phyloP scores from a whole-genome alignment of 1,140 invertebrate species.

The Eufriesea mexicana region DNA sequence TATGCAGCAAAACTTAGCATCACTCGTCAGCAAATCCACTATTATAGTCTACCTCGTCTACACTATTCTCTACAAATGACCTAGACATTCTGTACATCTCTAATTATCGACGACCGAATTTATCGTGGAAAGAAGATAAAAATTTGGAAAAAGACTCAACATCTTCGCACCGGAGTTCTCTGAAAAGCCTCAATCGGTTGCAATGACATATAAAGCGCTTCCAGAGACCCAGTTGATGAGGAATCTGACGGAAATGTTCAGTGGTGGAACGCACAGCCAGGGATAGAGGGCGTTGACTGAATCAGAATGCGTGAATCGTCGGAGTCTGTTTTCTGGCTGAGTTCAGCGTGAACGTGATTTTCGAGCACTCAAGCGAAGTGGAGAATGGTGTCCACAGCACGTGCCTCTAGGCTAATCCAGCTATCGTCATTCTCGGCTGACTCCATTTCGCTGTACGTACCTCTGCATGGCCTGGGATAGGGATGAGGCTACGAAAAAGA shows the following conservation, averaged over 20 bases:
- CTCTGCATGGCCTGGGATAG: slow-evolving; percentile 14
- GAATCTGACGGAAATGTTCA: neutral
- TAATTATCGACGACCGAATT: no score
- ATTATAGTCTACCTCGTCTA: no score
- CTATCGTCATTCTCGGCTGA: slow-evolving; percentile 71
- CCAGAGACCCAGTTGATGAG: neutral
- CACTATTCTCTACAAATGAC: no score
- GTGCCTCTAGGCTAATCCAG: slow-evolving; percentile 76
- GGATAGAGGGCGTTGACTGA: neutral
- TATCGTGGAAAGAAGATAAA: no score
- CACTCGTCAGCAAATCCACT: no score
- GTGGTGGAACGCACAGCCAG: slow-evolving; percentile 13
- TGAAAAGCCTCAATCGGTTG: neutral
- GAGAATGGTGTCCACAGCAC: slow-evolving; percentile 77
- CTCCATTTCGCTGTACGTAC: slow-evolving; percentile 64
- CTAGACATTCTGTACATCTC: no score
- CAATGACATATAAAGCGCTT: neutral
- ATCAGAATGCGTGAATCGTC: slow-evolving; percentile 67
- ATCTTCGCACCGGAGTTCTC: neutral
- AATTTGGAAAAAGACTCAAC: no score
- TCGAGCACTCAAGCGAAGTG: slow-evolving; percentile 77
- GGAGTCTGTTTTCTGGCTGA: slow-evolving; percentile 72
- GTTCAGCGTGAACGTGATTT: slow-evolving; percentile 75
- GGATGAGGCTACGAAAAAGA: slow-evolving; percentile 4
- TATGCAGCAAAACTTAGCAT: no score